Evolutionary conservation across 2,888 invertebrate genomes (phyloP), one percentile per base, ranked within the genome.

Genomic region (Papilio protenor): DNA sequence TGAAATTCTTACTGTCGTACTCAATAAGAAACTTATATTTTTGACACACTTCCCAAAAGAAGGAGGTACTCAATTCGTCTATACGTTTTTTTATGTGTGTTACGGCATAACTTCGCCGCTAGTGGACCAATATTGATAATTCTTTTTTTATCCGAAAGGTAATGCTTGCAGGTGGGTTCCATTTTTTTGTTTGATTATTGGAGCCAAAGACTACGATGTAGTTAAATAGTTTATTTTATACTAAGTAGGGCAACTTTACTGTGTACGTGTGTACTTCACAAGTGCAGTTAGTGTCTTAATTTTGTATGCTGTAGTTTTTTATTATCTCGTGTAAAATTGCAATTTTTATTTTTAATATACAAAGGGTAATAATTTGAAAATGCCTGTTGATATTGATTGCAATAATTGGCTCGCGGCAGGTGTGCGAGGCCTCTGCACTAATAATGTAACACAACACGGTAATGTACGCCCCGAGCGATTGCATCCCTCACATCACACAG

Each of bases 391-490:
- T 64, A 64, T 64, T 27, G 27, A 64, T 64, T 64, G 61, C 27
- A 16, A 52, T 64, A 61, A 61, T 64, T 49, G 14, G 14, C 59
- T n/a, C 59, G 4, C 59, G 49, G 76, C 77, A 73, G 73, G 73
- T 77, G 72, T 21, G n/a, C 55, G n/a, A 21, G 23, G 73, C 72
- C 52, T 85, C 84, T 79, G 81, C 83, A 85, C 85, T 82, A 81
- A 82, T 83, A 85, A 84, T 79, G 92, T 88, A 92, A 93, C 83
- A 45, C 76, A 85, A 92, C 89, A 91, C 92, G 81, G 88, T 92
- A 93, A 93, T 92, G 91, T 81, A 81, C 77, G 90, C 92, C 90
- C 70, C 80, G 78, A 85, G 91, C 89, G 69, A 73, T 57, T 76
- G 75, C 71, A 71, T 59, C 70, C 70, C 49, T 21, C 27, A 71